A percentile compares a stretch with the other conserved stretches of the same genome.
phyloP scores from a whole-genome alignment of 2,797 vertebrate species.

The Nannoperca australis region DNA sequence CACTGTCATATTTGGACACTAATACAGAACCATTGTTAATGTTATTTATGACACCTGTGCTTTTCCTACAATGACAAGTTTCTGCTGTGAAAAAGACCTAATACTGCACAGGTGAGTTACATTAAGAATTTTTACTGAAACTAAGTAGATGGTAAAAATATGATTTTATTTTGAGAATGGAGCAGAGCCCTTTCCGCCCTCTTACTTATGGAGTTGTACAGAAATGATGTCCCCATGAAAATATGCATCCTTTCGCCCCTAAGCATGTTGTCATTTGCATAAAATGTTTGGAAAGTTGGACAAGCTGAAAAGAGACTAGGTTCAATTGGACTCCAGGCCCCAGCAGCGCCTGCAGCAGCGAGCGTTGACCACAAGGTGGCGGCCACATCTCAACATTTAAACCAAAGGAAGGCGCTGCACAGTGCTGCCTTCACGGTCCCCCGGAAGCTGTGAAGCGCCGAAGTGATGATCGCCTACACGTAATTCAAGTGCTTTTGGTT shows the following conservation, averaged over 20 bases:
- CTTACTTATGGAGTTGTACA: not conserved
- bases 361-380: slow-evolving; percentile 69
- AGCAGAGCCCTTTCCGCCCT: not conserved
- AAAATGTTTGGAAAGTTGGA: not conserved
- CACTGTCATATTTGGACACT: not conserved
- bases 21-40: not conserved
- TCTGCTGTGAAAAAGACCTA: not conserved
- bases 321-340: not conserved
- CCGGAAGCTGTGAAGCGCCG: not conserved
- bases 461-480: not conserved
- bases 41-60: not conserved
- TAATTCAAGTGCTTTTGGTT: not conserved
- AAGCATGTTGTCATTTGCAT: not conserved
- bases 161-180: not conserved
- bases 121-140: not conserved
- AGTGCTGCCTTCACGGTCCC: slow-evolving; percentile 47
- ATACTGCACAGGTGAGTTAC: not conserved
- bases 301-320: not conserved
- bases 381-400: slow-evolving; percentile 45
- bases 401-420: slow-evolving; percentile 13
- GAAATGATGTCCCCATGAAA: not conserved
- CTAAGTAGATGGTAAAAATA: not conserved
- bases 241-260: too few species aligned
- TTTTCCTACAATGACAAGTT: not conserved
- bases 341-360: slow-evolving; percentile 25